Conservation (phyloP, 1,140 invertebrate genomes). For the Pinna nobilis region DNA sequence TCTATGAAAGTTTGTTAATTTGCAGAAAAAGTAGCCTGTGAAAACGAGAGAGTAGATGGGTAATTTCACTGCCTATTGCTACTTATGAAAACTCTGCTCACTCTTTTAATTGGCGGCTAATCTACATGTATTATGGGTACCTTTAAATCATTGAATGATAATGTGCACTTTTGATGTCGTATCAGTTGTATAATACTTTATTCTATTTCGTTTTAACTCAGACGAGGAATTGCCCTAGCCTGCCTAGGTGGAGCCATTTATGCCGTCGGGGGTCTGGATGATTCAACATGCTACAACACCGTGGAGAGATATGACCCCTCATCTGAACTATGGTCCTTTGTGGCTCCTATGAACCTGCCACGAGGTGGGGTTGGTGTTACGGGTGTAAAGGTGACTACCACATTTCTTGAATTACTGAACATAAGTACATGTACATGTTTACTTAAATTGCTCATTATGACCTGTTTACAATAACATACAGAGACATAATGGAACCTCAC, state of each 20-base stretch:
- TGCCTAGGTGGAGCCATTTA: slow-evolving; percentile 74
- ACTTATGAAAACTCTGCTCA: no score
- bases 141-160: background rate
- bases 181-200: background rate
- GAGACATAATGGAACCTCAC: no score
- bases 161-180: background rate
- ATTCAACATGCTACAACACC: slow-evolving; percentile 71
- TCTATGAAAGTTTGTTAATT: no score
- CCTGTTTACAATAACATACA: no score
- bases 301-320: slow-evolving; percentile 72
- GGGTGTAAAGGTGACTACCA: slow-evolving; percentile 68
- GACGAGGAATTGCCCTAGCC: slow-evolving; percentile 72
- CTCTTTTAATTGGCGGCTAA: no score
- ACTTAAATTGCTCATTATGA: no score
- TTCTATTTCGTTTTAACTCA: background rate
- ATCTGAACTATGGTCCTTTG: slow-evolving; percentile 70
- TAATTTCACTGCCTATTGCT: no score
- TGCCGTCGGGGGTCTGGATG: slow-evolving; percentile 74
- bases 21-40: no score
- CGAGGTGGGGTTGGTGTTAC: slow-evolving; percentile 75
- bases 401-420: no score
- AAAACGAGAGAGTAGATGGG: no score
- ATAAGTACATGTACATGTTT: no score
- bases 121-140: background rate
- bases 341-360: slow-evolving; percentile 73